Evolutionary conservation across 2,888 invertebrate species (phyloP).

Genomic region (Halictus quadricinctus): DNA sequence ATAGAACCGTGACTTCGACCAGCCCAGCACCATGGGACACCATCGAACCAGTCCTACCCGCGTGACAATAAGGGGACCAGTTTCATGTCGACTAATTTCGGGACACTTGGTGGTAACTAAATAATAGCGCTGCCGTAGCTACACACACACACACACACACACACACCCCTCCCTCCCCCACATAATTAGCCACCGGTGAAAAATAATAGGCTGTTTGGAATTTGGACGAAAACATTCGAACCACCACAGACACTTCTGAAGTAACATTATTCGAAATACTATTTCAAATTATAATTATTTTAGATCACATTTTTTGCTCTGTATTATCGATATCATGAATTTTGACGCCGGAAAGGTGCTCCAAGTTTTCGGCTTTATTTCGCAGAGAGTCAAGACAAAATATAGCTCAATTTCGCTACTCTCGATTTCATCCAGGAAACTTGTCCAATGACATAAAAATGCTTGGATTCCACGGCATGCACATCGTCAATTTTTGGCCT

Average conservation of each 20-base stretch:
- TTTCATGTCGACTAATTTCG: not conserved
- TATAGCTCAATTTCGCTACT: too few relatives aligned
- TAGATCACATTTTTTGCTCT: too few relatives aligned
- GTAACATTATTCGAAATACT: too few relatives aligned
- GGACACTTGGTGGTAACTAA: not conserved
- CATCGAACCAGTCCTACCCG: not conserved
- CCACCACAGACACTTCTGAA: not conserved
- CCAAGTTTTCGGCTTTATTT: too few relatives aligned
- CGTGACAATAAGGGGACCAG: not conserved
- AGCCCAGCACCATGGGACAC: not conserved
- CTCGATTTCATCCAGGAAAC: too few relatives aligned
- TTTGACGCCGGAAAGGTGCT: too few relatives aligned
- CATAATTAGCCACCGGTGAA: not conserved
- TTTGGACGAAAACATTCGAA: not conserved
- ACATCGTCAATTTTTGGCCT: too few relatives aligned
- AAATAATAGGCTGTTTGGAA: not conserved
- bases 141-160: not conserved
- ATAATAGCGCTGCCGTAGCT: not conserved
- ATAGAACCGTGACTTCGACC: not conserved
- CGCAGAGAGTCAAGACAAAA: too few relatives aligned
- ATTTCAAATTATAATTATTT: too few relatives aligned
- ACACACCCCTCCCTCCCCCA: not conserved
- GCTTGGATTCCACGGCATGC: too few relatives aligned
- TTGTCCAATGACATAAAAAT: too few relatives aligned
- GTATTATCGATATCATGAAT: too few relatives aligned